Conservation (phyloP, 2,113 vertebrate species). For the Coptodon bakossiorum region DNA sequence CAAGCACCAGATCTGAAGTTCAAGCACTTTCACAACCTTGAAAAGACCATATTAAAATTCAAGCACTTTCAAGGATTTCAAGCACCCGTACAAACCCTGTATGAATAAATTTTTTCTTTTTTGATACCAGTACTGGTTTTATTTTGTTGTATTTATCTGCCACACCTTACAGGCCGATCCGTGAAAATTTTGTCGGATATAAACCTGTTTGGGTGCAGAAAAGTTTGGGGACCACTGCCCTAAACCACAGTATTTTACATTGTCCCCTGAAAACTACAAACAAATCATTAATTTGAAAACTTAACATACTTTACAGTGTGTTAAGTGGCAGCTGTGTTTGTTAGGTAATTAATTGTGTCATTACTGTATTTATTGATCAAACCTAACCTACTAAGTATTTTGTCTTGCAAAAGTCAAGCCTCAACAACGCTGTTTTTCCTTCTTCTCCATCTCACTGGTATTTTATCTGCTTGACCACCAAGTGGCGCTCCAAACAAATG, state of each 20-base stretch:
- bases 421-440: background rate
- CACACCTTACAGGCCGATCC: too few relatives aligned
- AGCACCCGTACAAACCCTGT: too few relatives aligned
- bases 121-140: too few relatives aligned
- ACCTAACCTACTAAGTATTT: background rate
- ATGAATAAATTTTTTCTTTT: too few relatives aligned
- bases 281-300: background rate
- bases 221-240: background rate
- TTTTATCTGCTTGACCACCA: constrained; percentile 29
- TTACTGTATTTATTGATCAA: background rate
- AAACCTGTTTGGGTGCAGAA: too few relatives aligned
- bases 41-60: too few relatives aligned
- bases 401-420: background rate
- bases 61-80: too few relatives aligned
- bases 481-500: constrained; percentile 93
- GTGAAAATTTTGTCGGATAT: too few relatives aligned
- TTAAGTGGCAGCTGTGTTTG: background rate
- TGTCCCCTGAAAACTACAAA: background rate
- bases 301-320: background rate
- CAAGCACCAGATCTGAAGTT: too few relatives aligned
- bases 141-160: too few relatives aligned
- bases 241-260: background rate
- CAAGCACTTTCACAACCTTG: too few relatives aligned
- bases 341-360: background rate
- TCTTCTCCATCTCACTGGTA: background rate